These are phyloP conservation scores for Pteromalus puparum DNA, from an alignment of 1,140 invertebrate species.

Conservation along the genomic window DNA sequence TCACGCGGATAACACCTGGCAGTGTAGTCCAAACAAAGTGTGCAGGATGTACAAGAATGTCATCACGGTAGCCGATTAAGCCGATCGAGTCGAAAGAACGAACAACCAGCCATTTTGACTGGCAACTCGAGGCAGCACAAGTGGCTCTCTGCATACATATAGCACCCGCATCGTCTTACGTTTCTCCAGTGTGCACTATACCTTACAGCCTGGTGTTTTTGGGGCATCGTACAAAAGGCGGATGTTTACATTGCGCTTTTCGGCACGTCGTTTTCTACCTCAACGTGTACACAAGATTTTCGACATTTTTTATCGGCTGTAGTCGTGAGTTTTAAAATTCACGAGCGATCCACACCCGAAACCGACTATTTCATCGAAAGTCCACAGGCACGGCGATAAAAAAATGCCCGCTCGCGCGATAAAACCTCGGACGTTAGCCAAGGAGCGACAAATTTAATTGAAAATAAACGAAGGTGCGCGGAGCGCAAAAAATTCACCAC, in stretches of 20 bases:
- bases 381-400: not conserved
- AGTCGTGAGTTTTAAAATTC: not conserved
- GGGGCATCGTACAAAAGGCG: too few relatives aligned
- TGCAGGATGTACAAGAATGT: too few relatives aligned
- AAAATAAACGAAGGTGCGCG: constrained; percentile 11
- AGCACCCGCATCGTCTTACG: constrained; percentile 62
- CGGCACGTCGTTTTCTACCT: too few relatives aligned
- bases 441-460: constrained; percentile 28
- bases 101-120: constrained; percentile 64
- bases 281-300: not conserved
- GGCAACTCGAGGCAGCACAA: constrained; percentile 55
- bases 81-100: not conserved
- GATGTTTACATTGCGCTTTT: too few relatives aligned
- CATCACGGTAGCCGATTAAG: not conserved
- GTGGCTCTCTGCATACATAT: constrained; percentile 40
- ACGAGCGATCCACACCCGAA: not conserved
- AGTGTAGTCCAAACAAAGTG: not conserved
- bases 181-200: constrained; percentile 2
- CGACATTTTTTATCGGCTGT: not conserved
- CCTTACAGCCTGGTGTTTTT: too few relatives aligned
- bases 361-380: not conserved
- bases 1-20: not conserved
- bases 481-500: constrained; percentile 4
- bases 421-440: constrained; percentile 1
- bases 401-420: not conserved